These are phyloP conservation scores for Chaetophractus vellerosus DNA, from an alignment of 2,797 vertebrate species.

Conservation along the genomic window DNA sequence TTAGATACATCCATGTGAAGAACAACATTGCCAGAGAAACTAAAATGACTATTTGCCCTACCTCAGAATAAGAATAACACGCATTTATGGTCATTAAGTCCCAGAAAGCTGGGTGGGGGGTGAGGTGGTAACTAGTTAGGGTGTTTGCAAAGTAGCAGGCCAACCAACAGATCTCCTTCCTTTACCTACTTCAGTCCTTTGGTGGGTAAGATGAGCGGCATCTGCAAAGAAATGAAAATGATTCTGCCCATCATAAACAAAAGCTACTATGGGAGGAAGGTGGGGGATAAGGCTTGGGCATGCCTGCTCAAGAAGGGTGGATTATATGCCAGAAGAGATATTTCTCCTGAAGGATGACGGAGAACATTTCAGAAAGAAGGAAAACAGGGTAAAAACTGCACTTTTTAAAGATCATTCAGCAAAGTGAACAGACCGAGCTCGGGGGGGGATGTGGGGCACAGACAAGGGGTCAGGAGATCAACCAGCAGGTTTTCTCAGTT, in stretches of 20 bases:
- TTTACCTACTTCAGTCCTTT: not conserved
- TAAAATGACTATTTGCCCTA: not conserved
- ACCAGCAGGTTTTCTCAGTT: accelerated
- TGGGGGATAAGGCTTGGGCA: not conserved
- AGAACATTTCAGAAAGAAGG: not conserved
- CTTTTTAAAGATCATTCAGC: not conserved
- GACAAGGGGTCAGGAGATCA: not conserved
- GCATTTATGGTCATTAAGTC: not conserved
- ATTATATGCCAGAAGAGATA: not conserved
- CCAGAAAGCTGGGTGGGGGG: not conserved
- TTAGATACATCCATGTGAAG: not conserved
- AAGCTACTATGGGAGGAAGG: not conserved
- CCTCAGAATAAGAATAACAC: conserved; percentile 15
- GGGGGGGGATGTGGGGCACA: not conserved
- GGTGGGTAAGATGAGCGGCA: not conserved
- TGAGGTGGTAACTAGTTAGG: not conserved
- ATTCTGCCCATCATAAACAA: not conserved
- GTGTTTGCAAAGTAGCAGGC: not conserved
- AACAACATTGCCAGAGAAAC: not conserved
- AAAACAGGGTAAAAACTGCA: not conserved
- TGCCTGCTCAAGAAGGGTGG: not conserved
- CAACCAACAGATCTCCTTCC: not conserved
- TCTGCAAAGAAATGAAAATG: not conserved
- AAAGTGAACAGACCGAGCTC: not conserved
- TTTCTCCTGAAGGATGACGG: not conserved